These are phyloP conservation scores for Larimichthys crocea DNA, from an alignment of 2,113 vertebrate species.

Conservation along the genomic window DNA sequence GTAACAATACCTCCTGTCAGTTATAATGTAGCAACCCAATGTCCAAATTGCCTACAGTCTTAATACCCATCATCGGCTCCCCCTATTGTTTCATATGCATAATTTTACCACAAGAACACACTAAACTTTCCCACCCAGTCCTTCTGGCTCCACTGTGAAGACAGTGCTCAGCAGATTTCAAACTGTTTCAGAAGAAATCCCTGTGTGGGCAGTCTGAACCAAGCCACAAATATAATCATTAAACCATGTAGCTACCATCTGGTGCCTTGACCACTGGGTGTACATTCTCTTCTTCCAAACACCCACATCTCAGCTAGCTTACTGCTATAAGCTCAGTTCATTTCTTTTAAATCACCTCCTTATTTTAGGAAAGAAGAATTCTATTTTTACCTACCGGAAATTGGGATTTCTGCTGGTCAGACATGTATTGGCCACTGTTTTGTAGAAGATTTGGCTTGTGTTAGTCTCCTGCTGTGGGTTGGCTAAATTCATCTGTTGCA, in stretches of 20 bases:
- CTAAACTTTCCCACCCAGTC: neutral
- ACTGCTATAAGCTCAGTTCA: neutral
- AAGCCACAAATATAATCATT: neutral
- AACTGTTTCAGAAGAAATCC: neutral
- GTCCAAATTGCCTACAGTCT: neutral
- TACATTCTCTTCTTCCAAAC: conserved; percentile 2
- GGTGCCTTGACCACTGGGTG: conserved; percentile 8
- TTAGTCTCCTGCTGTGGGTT: neutral
- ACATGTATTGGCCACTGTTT: neutral
- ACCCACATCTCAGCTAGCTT: conserved; percentile 1
- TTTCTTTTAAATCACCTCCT: neutral
- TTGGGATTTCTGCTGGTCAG: neutral
- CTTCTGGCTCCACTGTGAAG: neutral
- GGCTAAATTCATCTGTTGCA: neutral
- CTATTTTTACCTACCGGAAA: neutral
- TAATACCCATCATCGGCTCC: neutral
- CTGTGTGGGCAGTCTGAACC: conserved; percentile 11
- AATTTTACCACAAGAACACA: neutral
- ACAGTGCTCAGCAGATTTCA: neutral
- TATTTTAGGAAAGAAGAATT: neutral
- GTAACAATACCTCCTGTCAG: too few species aligned
- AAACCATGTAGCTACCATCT: conserved; percentile 27
- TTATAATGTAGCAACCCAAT: neutral
- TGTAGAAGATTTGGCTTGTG: neutral
- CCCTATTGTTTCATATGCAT: neutral